phyloP scores from a whole-genome alignment of 2,113 vertebrate genomes.

The Genyomyrus donnyi region DNA sequence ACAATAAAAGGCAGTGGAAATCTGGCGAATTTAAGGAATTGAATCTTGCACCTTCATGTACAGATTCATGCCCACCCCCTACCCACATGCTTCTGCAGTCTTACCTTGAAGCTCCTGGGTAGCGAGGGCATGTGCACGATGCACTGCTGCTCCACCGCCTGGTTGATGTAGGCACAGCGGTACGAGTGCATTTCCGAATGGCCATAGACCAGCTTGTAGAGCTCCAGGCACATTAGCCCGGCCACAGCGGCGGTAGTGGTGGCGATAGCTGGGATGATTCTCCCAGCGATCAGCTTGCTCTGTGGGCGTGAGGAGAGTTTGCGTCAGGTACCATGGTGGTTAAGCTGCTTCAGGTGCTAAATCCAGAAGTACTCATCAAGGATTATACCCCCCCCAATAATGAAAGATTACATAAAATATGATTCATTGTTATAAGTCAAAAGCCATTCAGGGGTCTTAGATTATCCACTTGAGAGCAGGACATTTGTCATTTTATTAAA shows the following conservation, averaged over 20 bases:
- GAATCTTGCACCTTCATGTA: background rate
- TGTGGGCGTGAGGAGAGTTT: constrained; percentile 43
- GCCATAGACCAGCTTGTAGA: constrained; percentile 73
- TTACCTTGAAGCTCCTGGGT: constrained; percentile 48
- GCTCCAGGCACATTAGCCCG: constrained; percentile 74
- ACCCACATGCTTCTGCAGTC: background rate
- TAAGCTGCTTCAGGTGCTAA: background rate
- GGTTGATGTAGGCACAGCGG: constrained; percentile 56
- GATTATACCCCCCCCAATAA: background rate
- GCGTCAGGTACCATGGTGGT: background rate
- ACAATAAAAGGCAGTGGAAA: too few species aligned
- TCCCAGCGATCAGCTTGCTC: constrained; percentile 73
- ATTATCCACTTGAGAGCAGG: background rate
- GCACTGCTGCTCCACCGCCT: constrained; percentile 53
- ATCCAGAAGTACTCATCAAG: background rate
- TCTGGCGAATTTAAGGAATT: background rate
- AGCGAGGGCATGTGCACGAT: constrained; percentile 38
- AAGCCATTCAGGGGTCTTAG: background rate
- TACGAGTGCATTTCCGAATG: constrained; percentile 51
- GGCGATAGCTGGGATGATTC: constrained; percentile 78
- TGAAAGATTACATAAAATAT: background rate
- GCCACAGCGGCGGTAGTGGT: constrained; percentile 77
- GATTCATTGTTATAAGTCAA: background rate
- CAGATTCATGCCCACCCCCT: background rate
- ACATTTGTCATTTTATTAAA: background rate